Conservation (phyloP, 2,113 vertebrate genomes). For the Sander vitreus region DNA sequence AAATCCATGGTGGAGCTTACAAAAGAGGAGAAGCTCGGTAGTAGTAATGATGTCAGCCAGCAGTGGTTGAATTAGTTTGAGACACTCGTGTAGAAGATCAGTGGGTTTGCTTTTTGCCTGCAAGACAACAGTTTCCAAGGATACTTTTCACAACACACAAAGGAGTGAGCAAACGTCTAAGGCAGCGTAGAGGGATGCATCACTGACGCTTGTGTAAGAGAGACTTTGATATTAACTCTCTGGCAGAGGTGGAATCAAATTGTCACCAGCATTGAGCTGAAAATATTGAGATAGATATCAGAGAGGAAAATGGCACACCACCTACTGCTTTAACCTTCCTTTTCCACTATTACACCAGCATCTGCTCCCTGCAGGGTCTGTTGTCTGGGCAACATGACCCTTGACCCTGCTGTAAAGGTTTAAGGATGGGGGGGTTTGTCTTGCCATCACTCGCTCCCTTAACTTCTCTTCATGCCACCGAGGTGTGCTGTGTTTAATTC, state of each 20-base stretch:
- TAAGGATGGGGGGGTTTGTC: neutral
- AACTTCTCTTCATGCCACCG: constrained; percentile 6
- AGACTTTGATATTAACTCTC: constrained; percentile 62
- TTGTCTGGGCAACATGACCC: constrained; percentile 49
- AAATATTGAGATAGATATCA: constrained; percentile 29
- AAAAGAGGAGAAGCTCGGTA: constrained; percentile 39
- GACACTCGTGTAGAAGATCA: constrained; percentile 51
- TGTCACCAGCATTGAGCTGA: constrained; percentile 20
- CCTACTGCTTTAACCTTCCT: constrained; percentile 10
- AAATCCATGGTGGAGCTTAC: neutral
- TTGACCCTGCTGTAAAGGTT: constrained; percentile 45
- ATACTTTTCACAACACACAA: constrained; percentile 68
- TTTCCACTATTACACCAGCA: constrained; percentile 16
- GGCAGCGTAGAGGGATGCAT: constrained; percentile 39
- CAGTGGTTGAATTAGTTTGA: constrained; percentile 45
- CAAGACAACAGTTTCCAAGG: constrained; percentile 75
- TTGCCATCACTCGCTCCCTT: constrained; percentile 16
- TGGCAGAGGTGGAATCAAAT: constrained; percentile 43
- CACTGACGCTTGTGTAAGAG: constrained; percentile 20
- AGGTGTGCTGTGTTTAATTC: constrained; percentile 57
- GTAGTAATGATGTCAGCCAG: constrained; percentile 57
- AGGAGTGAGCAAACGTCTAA: constrained; percentile 48
- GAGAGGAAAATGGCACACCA: constrained; percentile 19
- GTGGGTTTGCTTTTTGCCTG: constrained; percentile 47
- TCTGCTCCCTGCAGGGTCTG: constrained; percentile 44